Conservation (phyloP, 1,140 invertebrate genomes). For the Drosophila kurseongensis region DNA sequence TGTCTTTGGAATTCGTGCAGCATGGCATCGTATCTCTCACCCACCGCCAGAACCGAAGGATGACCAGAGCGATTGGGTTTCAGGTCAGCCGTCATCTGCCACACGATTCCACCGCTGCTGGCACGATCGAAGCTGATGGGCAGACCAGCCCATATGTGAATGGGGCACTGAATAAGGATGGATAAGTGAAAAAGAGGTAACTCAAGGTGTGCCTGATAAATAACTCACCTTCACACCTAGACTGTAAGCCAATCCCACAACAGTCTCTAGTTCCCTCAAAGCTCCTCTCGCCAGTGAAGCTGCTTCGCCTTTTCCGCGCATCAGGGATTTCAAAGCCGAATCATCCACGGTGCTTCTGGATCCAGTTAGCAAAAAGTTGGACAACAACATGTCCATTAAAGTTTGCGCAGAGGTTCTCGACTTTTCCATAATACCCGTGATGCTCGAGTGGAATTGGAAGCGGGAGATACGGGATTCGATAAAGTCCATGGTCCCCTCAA, state of each 20-base stretch:
- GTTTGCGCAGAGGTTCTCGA: constrained; percentile 89
- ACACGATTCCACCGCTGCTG: constrained; percentile 72
- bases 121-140: constrained; percentile 75
- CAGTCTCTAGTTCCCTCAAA: constrained; percentile 89
- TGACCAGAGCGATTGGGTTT: constrained; percentile 72
- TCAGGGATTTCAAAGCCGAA: constrained; percentile 87
- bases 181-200: not conserved
- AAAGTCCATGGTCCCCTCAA: constrained; percentile 67
- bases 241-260: constrained; percentile 88
- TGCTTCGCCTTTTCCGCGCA: constrained; percentile 88
- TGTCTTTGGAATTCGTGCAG: constrained; percentile 84
- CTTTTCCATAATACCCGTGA: constrained; percentile 88
- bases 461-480: constrained; percentile 88
- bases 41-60: constrained; percentile 83
- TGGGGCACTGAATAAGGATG: constrained; percentile 66
- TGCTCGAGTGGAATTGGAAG: constrained; percentile 89
- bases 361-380: constrained; percentile 87
- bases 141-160: constrained; percentile 76
- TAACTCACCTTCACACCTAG: constrained; percentile 90
- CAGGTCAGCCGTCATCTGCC: constrained; percentile 80
- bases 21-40: constrained; percentile 85
- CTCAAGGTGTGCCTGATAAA: not conserved
- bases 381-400: constrained; percentile 90
- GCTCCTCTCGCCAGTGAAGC: constrained; percentile 88
- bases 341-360: constrained; percentile 86